Evolutionary conservation across 2,888 invertebrate genomes (phyloP), one percentile per base, ranked within the genome.

Genomic region (Acrobasis repandana): DNA sequence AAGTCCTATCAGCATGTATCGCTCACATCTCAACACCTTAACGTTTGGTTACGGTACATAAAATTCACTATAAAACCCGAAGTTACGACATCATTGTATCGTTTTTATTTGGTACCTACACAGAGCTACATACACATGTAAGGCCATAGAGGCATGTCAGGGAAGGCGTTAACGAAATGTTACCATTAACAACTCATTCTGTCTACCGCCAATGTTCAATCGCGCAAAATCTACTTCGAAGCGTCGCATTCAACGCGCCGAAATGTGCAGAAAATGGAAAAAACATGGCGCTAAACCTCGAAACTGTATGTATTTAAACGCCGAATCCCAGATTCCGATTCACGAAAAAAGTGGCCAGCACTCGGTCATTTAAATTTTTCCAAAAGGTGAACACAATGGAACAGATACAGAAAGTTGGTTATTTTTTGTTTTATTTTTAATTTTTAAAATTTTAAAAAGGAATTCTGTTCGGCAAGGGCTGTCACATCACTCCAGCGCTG

Each of bases 221-320:
- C 89, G 86, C 72, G 73, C 86, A 85, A 87, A 90, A 90, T 90
- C 90, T 84, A 83, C 85, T 80, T 80, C 83, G 80, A 79, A 78
- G 79, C 78, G 75, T 78, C 84, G 81, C 85, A 82, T 83, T 80
- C 79, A 72, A 73, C 83, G 83, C 85, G 80, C 81, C 81, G 83
- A 88, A 90, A 90, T 89, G 89, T 84, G 83, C 86, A 88, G 88
- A 90, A 90, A 92, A 90, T 85, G 84, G 89, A 90, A 90, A 90
- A 92, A 91, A 91, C 90, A 91, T 90, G 91, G 91, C 91, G 92
- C 92, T 91, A 90, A 91, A 85, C 90, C 86, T 90, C 89, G 90
- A 91, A 88, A 82, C 85, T 77, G 85, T 89, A 89, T 92, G 92
- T 91, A 90, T 90, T 92, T 90, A 90, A 91, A 91, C 91, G 91